Conservation (phyloP, 2,113 vertebrate species). For the Xenus cinereus region DNA sequence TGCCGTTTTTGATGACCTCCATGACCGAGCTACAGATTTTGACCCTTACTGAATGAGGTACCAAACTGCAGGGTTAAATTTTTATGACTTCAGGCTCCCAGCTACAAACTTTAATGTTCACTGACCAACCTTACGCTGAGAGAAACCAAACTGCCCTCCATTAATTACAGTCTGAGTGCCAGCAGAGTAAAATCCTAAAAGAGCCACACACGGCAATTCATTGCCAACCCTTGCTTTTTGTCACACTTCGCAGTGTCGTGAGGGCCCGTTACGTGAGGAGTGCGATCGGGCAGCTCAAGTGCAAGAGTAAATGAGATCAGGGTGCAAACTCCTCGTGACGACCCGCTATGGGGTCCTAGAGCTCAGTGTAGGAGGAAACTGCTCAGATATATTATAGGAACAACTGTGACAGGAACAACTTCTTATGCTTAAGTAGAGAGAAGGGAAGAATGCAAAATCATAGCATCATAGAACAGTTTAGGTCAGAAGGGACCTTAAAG, state of each 20-base stretch:
- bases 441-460: neutral
- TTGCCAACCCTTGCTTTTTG: neutral
- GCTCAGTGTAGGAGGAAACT: neutral
- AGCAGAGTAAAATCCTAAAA: neutral
- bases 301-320: neutral
- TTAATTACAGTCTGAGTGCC: neutral
- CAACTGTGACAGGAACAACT: neutral
- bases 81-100: neutral
- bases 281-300: neutral
- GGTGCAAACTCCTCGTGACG: neutral
- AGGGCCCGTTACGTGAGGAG: neutral
- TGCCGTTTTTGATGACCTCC: neutral
- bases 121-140: neutral
- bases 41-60: neutral
- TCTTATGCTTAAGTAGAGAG: neutral
- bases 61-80: neutral
- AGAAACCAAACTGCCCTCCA: neutral
- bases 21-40: neutral
- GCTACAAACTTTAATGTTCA: neutral
- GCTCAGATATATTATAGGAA: neutral
- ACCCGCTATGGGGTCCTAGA: neutral
- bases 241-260: neutral
- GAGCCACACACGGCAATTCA: neutral
- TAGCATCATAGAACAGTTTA: neutral
- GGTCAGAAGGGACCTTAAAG: neutral